phyloP scores from a whole-genome alignment of 2,797 vertebrate genomes.

The Chelon auratus region DNA sequence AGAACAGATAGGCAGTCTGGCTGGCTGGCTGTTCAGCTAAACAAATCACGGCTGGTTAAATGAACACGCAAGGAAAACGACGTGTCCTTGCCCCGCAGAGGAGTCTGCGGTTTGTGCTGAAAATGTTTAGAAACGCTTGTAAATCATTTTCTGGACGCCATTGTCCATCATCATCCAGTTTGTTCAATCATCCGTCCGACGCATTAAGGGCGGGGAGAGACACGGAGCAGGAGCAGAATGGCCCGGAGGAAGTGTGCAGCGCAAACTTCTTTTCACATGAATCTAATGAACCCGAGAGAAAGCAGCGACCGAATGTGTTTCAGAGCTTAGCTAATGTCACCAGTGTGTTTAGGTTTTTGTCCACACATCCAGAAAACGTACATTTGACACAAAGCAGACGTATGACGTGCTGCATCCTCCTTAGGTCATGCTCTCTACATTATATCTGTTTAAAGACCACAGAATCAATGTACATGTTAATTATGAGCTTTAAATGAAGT shows the following conservation, averaged over 20 bases:
- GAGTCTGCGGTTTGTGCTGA: conserved; percentile 19
- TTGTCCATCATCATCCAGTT: conserved; percentile 44
- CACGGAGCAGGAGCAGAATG: not conserved
- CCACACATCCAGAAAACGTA: not conserved
- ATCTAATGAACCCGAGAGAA: not conserved
- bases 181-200: conserved; percentile 40
- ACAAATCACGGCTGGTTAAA: conserved; percentile 62
- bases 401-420: not conserved
- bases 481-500: not conserved
- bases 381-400: no score
- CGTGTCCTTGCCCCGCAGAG: conserved; percentile 26
- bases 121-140: conserved; percentile 36
- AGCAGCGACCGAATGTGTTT: conserved; percentile 3
- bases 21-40: conserved; percentile 52
- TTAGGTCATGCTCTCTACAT: not conserved
- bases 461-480: no score
- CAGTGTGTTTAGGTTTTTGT: not conserved
- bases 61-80: conserved; percentile 34
- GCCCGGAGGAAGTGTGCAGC: not conserved
- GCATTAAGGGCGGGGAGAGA: conserved; percentile 23
- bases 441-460: not conserved
- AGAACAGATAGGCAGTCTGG: conserved; percentile 65
- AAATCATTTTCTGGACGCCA: conserved; percentile 32
- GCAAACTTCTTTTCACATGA: conserved; percentile 5
- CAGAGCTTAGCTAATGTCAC: conserved; percentile 8